phyloP scores from a whole-genome alignment of 2,797 vertebrate genomes.

The Smutsia gigantea region DNA sequence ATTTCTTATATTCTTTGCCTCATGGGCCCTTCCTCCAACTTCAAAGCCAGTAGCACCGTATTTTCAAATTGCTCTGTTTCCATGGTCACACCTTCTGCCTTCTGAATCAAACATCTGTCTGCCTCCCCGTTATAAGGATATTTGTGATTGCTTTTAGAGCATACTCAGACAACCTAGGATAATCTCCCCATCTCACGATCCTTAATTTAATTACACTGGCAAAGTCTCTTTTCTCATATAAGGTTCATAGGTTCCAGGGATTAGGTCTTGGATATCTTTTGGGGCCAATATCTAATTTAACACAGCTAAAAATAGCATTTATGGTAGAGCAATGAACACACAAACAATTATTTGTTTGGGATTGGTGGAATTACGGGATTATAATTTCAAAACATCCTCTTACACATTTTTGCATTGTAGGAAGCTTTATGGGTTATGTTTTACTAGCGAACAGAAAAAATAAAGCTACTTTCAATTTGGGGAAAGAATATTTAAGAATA shows the following conservation, averaged over 20 bases:
- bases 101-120: background rate
- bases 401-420: background rate
- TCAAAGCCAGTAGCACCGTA: background rate
- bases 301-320: background rate
- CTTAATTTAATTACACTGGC: background rate
- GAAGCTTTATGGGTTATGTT: background rate
- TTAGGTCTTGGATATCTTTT: background rate
- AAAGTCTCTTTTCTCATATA: background rate
- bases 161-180: background rate
- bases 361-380: background rate
- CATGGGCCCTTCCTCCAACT: background rate
- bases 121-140: background rate
- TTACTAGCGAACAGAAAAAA: slow-evolving; percentile 22
- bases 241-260: background rate
- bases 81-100: background rate
- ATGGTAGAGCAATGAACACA: background rate
- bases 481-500: background rate
- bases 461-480: slow-evolving; percentile 21
- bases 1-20: background rate
- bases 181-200: background rate
- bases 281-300: background rate
- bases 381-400: background rate
- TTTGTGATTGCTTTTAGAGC: background rate
- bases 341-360: background rate
- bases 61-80: background rate